phyloP scores from a whole-genome alignment of 2,113 vertebrate species.

The Sphyrna mokarran region DNA sequence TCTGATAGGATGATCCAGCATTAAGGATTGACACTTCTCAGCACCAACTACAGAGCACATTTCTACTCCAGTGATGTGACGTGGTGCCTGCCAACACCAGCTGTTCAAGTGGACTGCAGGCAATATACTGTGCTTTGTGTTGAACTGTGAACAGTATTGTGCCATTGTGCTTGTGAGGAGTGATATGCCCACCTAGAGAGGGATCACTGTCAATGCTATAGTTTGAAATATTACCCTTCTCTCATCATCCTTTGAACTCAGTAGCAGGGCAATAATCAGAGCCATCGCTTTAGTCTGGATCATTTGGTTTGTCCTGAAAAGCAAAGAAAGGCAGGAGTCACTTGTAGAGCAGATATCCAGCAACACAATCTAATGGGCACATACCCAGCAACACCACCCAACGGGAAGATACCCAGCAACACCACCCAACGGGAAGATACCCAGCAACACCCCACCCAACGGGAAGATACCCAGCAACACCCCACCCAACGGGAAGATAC shows the following conservation, averaged over 20 bases:
- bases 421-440: too few relatives aligned
- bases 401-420: too few relatives aligned
- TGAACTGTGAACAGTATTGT: not conserved
- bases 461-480: too few relatives aligned
- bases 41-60: not conserved
- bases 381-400: not conserved
- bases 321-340: not conserved
- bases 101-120: not conserved
- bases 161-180: not conserved
- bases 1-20: not conserved
- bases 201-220: not conserved
- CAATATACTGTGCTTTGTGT: not conserved
- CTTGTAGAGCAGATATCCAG: not conserved
- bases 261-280: conserved; percentile 81
- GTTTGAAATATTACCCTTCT: conserved; percentile 58
- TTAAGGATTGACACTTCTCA: not conserved
- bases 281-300: conserved; percentile 97
- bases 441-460: too few relatives aligned
- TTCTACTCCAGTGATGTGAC: not conserved
- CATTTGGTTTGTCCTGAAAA: conserved; percentile 71
- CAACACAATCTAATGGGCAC: not conserved
- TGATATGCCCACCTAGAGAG: not conserved
- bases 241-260: conserved; percentile 65
- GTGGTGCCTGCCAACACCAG: not conserved
- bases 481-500: too few relatives aligned